These are phyloP conservation scores for Lepidonotus clava DNA, from an alignment of 2,888 invertebrate genomes.

Conservation along the genomic window DNA sequence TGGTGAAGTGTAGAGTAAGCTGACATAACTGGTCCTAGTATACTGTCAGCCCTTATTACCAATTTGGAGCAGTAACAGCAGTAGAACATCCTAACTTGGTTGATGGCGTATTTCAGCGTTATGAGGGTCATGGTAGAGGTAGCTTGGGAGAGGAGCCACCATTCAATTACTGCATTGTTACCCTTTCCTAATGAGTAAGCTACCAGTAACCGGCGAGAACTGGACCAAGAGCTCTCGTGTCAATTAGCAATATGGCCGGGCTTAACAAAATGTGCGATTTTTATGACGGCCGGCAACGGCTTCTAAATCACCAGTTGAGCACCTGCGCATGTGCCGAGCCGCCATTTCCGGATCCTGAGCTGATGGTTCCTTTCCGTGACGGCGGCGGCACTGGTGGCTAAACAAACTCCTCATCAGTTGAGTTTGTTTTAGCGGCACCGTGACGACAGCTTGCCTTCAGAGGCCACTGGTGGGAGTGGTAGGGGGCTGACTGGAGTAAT, in stretches of 20 bases:
- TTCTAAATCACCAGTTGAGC: not conserved
- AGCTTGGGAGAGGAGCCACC: too few species aligned
- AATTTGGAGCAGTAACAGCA: too few species aligned
- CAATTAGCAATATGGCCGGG: not conserved
- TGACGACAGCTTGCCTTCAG: slow-evolving; percentile 16
- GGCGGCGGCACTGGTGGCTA: not conserved
- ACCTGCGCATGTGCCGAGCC: slow-evolving; percentile 14
- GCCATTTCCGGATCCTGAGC: slow-evolving; percentile 20
- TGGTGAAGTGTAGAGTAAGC: too few species aligned
- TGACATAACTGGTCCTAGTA: too few species aligned
- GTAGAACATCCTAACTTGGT: too few species aligned
- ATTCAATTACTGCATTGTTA: too few species aligned
- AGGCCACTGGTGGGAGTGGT: not conserved
- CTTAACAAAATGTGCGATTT: not conserved
- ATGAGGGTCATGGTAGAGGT: too few species aligned
- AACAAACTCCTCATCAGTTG: not conserved
- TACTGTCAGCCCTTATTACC: too few species aligned
- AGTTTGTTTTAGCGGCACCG: slow-evolving; percentile 7
- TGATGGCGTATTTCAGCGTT: too few species aligned
- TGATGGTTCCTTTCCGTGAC: slow-evolving; percentile 21
- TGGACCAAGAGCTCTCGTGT: too few species aligned
- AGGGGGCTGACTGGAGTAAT: slow-evolving; percentile 14
- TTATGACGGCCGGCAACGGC: not conserved
- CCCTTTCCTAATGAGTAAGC: too few species aligned
- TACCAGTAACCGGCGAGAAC: too few species aligned